These are phyloP conservation scores for Spisula solida DNA, from an alignment of 2,888 invertebrate species.

Conservation along the genomic window DNA sequence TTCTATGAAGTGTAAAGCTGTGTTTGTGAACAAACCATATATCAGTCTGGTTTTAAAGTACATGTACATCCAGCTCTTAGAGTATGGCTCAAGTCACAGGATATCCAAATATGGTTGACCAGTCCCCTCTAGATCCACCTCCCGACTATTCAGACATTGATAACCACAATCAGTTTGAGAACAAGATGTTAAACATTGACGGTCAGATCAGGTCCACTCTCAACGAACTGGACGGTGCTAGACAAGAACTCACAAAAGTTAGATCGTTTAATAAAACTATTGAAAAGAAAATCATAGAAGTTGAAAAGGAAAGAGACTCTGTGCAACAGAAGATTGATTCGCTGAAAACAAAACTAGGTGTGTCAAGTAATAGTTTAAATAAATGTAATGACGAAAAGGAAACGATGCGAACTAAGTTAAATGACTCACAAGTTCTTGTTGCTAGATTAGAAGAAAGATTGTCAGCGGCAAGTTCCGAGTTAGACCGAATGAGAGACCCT, in stretches of 20 bases:
- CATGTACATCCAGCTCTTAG: not conserved
- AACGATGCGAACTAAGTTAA: conserved; percentile 49
- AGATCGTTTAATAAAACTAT: conserved; percentile 51
- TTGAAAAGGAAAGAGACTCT: conserved; percentile 57
- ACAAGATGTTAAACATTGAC: conserved; percentile 43
- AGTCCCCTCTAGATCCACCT: conserved; percentile 34
- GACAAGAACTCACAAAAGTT: conserved; percentile 54
- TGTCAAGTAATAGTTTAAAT: conserved; percentile 62
- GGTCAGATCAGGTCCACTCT: conserved; percentile 45
- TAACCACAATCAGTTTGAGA: not conserved
- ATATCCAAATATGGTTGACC: conserved; percentile 36
- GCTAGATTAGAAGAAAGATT: conserved; percentile 66
- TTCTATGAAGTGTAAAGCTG: no score
- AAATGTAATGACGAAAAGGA: conserved; percentile 68
- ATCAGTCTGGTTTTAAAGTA: not conserved
- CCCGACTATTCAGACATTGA: conserved; percentile 41
- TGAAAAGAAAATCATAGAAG: conserved; percentile 60
- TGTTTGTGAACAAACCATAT: no score
- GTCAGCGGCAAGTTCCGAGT: conserved; percentile 52
- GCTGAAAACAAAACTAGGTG: conserved; percentile 62
- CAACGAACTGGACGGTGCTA: conserved; percentile 50
- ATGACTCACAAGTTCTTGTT: conserved; percentile 63
- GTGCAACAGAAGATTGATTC: conserved; percentile 58
- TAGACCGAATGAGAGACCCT: conserved; percentile 67
- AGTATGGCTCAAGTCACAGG: conserved; percentile 34